Percentiles rank a stretch among this genome's conserved stretches.
phyloP scores from a whole-genome alignment of 2,113 vertebrate species.

The Eonycteris spelaea region DNA sequence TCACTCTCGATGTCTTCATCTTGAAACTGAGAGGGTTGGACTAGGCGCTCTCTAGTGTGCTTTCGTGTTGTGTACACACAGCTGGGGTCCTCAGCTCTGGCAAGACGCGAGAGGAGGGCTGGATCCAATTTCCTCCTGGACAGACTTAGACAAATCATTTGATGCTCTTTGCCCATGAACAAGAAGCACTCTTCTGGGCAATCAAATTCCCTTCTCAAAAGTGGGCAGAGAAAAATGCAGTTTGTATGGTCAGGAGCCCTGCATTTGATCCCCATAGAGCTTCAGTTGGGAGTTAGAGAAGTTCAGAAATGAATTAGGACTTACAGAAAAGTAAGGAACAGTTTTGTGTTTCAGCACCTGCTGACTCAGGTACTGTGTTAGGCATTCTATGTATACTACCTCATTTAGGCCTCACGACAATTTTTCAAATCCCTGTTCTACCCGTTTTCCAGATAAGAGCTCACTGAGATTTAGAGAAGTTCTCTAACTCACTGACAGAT shows the following conservation, averaged over 20 bases:
- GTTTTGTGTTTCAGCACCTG: not conserved
- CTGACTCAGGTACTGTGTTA: not conserved
- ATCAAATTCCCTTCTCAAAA: not conserved
- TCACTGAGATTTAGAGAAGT: not conserved
- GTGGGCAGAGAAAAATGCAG: not conserved
- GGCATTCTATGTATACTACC: not conserved
- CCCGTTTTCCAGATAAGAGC: not conserved
- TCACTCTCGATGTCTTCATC: not conserved
- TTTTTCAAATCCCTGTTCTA: not conserved
- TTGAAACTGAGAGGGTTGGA: not conserved
- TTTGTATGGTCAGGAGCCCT: not conserved
- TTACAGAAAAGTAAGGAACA: not conserved
- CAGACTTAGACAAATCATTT: not conserved
- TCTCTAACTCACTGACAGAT: not conserved
- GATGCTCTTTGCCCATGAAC: not conserved
- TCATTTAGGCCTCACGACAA: not conserved
- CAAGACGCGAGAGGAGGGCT: not conserved
- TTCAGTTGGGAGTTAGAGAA: not conserved
- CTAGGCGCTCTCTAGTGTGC: not conserved
- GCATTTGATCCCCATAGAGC: accelerated
- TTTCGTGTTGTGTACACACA: not conserved
- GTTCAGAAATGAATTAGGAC: not conserved
- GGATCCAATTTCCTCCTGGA: not conserved
- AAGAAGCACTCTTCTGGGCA: not conserved
- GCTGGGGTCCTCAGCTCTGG: not conserved